Evolutionary conservation across 1,140 invertebrate species (phyloP).

Genomic region (Drosophila elegans): DNA sequence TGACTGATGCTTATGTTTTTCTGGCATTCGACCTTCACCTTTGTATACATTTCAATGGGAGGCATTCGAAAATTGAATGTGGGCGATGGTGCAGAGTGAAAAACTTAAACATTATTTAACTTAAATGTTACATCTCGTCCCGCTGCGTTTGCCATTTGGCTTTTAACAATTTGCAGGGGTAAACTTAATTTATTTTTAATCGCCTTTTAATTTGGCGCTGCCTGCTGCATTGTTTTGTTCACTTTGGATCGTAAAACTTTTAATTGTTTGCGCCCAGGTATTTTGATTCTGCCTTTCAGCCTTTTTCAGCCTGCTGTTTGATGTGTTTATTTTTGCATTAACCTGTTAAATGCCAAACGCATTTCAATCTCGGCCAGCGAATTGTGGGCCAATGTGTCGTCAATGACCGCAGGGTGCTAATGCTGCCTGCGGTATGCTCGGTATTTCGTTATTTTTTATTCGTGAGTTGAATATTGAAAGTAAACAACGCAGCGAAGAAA

Average conservation of each 20-base stretch:
- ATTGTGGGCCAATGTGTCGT: constrained; percentile 75
- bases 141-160: constrained; percentile 67
- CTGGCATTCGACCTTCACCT: constrained; percentile 67
- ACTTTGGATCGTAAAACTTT: constrained; percentile 71
- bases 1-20: constrained; percentile 5
- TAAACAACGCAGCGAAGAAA: constrained; percentile 21
- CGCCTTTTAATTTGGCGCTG: constrained; percentile 71
- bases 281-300: constrained; percentile 19
- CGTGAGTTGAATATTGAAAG: constrained; percentile 32
- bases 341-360: constrained; percentile 72
- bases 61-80: not conserved
- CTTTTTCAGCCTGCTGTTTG: constrained; percentile 38
- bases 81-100: not conserved
- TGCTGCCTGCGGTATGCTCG: constrained; percentile 14
- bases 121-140: constrained; percentile 48
- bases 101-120: constrained; percentile 47
- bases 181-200: constrained; percentile 84
- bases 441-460: constrained; percentile 33
- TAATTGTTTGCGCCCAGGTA: constrained; percentile 66
- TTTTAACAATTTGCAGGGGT: constrained; percentile 67
- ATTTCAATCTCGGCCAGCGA: constrained; percentile 56
- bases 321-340: constrained; percentile 73
- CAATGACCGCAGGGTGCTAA: constrained; percentile 16
- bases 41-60: constrained; percentile 55
- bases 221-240: constrained; percentile 65